Percentiles rank a stretch among this genome's conserved stretches.
Evolutionary conservation across 2,888 invertebrate species (phyloP).

Genomic region (Orthosia gracilis): DNA sequence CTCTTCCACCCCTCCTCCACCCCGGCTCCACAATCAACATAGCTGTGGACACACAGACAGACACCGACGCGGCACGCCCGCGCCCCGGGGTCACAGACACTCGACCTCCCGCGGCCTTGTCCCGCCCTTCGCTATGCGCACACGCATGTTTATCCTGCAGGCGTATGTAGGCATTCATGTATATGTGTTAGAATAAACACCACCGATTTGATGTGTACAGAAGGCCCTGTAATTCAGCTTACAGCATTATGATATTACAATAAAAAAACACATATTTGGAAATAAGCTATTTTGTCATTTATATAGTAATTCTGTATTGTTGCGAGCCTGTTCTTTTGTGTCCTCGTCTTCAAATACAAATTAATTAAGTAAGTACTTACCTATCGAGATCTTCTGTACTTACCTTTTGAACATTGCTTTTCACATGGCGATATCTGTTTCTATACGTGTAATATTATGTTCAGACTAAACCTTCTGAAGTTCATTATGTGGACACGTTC

Average conservation of each 20-base stretch:
- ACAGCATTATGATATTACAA: too few relatives aligned
- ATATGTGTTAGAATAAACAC: not conserved
- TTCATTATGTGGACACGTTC: not conserved
- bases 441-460: not conserved
- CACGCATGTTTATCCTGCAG: not conserved
- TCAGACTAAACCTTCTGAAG: not conserved
- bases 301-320: too few relatives aligned
- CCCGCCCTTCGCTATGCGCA: constrained; percentile 42
- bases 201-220: not conserved
- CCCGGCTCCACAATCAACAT: not conserved
- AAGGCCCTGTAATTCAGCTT: not conserved
- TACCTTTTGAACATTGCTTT: too few relatives aligned
- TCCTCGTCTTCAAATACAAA: too few relatives aligned
- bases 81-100: constrained; percentile 19
- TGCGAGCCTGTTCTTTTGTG: too few relatives aligned
- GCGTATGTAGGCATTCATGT: too few relatives aligned
- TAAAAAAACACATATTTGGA: not conserved
- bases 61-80: not conserved
- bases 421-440: not conserved
- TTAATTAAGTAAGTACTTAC: too few relatives aligned
- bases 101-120: constrained; percentile 58
- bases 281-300: not conserved
- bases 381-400: too few relatives aligned
- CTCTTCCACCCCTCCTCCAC: too few relatives aligned
- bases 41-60: not conserved